Evolutionary conservation across 1,140 invertebrate species (phyloP).

Genomic region (Hyphantria cunea): DNA sequence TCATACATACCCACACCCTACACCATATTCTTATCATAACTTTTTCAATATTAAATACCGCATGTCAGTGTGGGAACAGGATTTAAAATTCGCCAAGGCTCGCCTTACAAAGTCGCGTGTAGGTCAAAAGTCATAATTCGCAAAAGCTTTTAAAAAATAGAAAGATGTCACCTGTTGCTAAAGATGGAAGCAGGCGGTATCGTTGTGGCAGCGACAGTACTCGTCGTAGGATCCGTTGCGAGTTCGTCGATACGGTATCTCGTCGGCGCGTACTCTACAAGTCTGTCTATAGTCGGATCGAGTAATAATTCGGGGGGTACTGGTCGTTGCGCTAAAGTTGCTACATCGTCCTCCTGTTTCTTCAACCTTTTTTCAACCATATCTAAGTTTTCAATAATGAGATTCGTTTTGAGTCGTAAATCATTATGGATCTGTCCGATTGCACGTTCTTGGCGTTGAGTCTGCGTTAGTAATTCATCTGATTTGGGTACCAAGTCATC

Average conservation of each 20-base stretch:
- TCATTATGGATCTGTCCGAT: conserved; percentile 94
- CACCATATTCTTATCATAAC: too few relatives aligned
- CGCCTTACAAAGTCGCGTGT: conserved; percentile 18
- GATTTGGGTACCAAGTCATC: conserved; percentile 93
- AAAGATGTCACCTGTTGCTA: conserved; percentile 70
- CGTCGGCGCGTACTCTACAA: conserved; percentile 89
- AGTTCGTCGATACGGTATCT: conserved; percentile 80
- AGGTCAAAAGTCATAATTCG: conserved; percentile 35
- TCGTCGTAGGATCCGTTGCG: conserved; percentile 68
- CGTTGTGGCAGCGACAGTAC: conserved; percentile 67
- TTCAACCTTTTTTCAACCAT: conserved; percentile 92
- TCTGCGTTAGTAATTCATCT: conserved; percentile 91
- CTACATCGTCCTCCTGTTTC: conserved; percentile 91
- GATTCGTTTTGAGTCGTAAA: conserved; percentile 90
- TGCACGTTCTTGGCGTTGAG: conserved; percentile 92
- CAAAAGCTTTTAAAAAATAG: conserved; percentile 44
- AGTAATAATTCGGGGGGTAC: conserved; percentile 87
- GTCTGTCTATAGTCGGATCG: conserved; percentile 89
- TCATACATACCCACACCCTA: conserved; percentile 38
- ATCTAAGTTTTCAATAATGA: conserved; percentile 93
- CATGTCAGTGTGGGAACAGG: conserved; percentile 16
- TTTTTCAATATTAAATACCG: conserved; percentile 25
- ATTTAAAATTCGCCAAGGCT: conserved; percentile 40
- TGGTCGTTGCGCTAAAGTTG: conserved; percentile 86
- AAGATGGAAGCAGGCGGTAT: conserved; percentile 49